phyloP scores from a whole-genome alignment of 1,140 invertebrate genomes.

The Rhopalosiphum padi region DNA sequence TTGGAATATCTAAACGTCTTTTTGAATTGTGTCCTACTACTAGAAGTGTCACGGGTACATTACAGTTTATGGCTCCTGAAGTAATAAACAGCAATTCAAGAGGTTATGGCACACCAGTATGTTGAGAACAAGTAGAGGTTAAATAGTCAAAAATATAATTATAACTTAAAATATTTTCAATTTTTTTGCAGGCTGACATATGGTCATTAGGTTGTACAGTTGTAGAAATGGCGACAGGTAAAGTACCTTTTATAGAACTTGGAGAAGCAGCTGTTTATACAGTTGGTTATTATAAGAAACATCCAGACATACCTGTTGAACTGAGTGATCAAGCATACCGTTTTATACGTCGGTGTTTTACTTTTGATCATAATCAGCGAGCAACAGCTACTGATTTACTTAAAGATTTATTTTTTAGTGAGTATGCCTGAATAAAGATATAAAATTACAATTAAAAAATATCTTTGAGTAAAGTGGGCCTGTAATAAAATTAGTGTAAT shows the following conservation, averaged over 20 bases:
- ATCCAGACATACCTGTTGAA: conserved; percentile 94
- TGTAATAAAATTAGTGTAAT: no score
- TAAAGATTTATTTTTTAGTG: conserved; percentile 88
- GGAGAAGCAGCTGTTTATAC: conserved; percentile 98
- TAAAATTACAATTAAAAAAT: neutral
- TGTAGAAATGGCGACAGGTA: conserved; percentile 99
- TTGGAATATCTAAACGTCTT: conserved; percentile 97
- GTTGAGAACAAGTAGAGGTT: conserved; percentile 59
- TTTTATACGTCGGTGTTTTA: conserved; percentile 94
- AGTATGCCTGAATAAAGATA: conserved; percentile 67
- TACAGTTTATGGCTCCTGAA: conserved; percentile 99
- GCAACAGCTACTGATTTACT: conserved; percentile 86
- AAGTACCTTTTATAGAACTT: conserved; percentile 96
- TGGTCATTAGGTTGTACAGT: conserved; percentile 98
- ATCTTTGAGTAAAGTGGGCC: no score
- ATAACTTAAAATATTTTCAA: neutral
- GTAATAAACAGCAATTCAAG: conserved; percentile 97
- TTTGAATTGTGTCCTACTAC: conserved; percentile 92
- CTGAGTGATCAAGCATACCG: conserved; percentile 85
- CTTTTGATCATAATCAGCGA: conserved; percentile 85
- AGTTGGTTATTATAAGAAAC: conserved; percentile 94
- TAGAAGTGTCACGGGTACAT: conserved; percentile 90
- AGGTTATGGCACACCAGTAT: conserved; percentile 94
- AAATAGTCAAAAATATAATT: conserved; percentile 59
- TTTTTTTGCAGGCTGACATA: conserved; percentile 81